Conservation (phyloP, 2,888 invertebrate genomes). For the Hermodice carunculata region DNA sequence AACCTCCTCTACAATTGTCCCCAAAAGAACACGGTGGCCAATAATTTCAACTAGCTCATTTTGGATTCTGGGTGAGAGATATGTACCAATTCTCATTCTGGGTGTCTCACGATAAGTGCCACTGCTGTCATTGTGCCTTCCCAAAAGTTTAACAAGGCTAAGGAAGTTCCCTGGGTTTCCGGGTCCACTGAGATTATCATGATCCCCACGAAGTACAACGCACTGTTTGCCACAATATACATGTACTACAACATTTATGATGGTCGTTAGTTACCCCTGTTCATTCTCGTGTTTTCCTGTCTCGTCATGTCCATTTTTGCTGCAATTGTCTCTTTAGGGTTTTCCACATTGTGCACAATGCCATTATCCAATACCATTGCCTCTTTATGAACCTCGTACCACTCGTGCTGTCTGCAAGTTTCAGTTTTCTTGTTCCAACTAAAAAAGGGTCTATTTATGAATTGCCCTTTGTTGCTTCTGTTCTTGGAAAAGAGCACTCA, state of each 20-base stretch:
- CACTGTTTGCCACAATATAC: constrained; percentile 3
- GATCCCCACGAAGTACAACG: constrained; percentile 1
- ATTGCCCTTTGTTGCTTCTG: not conserved
- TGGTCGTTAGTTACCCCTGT: not conserved
- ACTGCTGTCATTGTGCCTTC: not conserved
- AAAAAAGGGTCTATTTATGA: not conserved
- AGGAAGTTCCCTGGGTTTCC: constrained; percentile 3
- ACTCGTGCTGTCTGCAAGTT: not conserved
- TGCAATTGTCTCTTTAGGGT: not conserved
- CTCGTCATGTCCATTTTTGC: not conserved
- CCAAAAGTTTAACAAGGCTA: not conserved
- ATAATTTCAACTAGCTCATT: not conserved
- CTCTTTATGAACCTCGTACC: not conserved
- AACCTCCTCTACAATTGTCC: not conserved
- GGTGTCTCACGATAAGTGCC: not conserved
- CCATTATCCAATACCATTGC: not conserved
- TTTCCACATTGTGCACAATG: not conserved
- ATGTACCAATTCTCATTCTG: not conserved
- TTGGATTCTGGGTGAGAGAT: not conserved
- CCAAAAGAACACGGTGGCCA: not conserved
- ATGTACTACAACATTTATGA: not conserved
- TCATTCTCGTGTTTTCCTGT: not conserved
- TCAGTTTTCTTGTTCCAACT: not conserved
- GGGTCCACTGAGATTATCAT: not conserved
- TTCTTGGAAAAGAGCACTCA: not conserved